Base-by-base conservation (phyloP, 2,113 vertebrate genomes). In the Sclerurus mexicanus region DNA sequence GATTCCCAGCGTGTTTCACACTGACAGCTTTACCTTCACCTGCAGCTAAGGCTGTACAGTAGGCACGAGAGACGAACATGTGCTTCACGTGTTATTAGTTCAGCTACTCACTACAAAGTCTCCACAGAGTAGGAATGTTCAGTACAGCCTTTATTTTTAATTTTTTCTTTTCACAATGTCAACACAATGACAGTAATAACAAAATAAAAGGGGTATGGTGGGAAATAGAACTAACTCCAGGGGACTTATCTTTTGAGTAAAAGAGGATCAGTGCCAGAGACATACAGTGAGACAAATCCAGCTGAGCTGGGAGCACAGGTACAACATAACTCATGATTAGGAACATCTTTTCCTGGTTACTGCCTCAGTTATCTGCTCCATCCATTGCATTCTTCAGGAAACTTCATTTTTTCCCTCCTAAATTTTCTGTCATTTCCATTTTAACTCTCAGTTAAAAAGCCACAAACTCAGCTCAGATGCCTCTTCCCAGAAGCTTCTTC, bases 51-150 rank as follows among this genome's bases (percentile, higher is more conserved):
- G 60, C 64, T 12, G 2, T 17, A 9, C 39, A 42, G 2, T 10
- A 10, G 2, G 14, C 14, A 31, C 2, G 1, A 12, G 53, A 47
- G 35, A 40, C 49, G 68, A 53, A 9, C 44, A 0, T 33, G 39
- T 49, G 59, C 59, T 56, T 80, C 68, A 56, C 5, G 2, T 2
- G 0, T 31, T 42, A 7, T 6, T 86, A 33, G 30, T 56, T 68
- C 46, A 66, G 52, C 67, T 21, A 4, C 19, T 58, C 56, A 20
- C 28, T 91, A 14, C 49, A 21, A 56, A 72, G 12, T 11, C 68
- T 52, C 8, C 52, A 20, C 14, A 31, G n/a, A 40, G 42, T 18
- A 74, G 17, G 31, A 85, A 47, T 4, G 6, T 46, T 78, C 55
- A n/a, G 15, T 40, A 49, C 27, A 33, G 30, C 22, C 6, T 31